phyloP scores from a whole-genome alignment of 2,113 vertebrate species.

The Ginglymostoma cirratum region DNA sequence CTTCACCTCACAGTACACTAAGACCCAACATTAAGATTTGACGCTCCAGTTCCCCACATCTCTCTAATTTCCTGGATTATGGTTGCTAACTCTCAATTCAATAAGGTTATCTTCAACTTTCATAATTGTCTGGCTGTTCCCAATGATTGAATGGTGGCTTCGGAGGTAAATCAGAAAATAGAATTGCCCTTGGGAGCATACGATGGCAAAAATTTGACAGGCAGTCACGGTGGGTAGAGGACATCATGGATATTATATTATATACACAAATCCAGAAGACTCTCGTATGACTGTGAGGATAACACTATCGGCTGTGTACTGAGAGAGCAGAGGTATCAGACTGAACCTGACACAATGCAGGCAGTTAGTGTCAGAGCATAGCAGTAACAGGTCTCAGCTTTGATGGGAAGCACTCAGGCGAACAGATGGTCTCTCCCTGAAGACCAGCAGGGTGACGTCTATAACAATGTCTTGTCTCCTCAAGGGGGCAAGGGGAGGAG shows the following conservation, averaged over 20 bases:
- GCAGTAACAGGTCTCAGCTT: not conserved
- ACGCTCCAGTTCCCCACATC: not conserved
- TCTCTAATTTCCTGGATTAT: not conserved
- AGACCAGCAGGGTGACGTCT: not conserved
- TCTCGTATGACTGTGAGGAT: not conserved
- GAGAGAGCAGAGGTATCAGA: not conserved
- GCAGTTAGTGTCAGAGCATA: not conserved
- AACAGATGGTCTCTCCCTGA: conserved; percentile 18
- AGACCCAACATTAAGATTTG: not conserved
- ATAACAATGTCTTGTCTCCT: not conserved
- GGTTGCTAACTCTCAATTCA: not conserved
- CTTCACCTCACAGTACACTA: not conserved
- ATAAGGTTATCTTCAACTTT: not conserved
- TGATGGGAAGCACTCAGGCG: conserved; percentile 17
- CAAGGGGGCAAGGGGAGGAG: conserved; percentile 13
- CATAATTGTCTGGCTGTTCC: not conserved
- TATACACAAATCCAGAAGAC: not conserved
- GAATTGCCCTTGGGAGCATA: not conserved
- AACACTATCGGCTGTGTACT: not conserved
- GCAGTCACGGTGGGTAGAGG: not conserved
- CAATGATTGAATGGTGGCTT: not conserved
- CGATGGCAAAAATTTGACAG: not conserved
- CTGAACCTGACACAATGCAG: not conserved
- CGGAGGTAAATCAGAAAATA: not conserved
- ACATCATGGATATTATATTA: not conserved